Conservation (phyloP, 2,113 vertebrate species). For the Crotalus helleri region DNA sequence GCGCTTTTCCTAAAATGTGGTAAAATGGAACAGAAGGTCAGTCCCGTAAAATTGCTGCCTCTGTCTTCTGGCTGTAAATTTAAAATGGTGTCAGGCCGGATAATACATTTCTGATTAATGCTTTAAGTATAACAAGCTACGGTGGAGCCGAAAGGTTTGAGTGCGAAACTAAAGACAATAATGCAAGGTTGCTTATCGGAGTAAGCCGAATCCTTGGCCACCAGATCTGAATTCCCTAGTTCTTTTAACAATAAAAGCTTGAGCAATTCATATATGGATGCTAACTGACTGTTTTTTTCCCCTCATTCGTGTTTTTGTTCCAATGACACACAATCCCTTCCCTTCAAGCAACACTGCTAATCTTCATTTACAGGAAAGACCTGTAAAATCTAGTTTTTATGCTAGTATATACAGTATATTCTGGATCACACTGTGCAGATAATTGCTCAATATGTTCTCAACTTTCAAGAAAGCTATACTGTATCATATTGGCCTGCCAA, state of each 20-base stretch:
- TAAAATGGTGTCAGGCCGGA: conserved; percentile 25
- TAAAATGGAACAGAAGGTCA: neutral
- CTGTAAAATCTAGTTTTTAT: neutral
- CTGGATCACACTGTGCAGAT: neutral
- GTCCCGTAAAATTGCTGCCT: conserved; percentile 1
- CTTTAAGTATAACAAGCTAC: conserved; percentile 7
- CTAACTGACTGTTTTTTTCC: neutral
- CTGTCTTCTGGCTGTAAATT: conserved; percentile 20
- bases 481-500: neutral
- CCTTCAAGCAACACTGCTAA: neutral
- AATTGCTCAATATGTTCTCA: neutral
- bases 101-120: conserved; percentile 22
- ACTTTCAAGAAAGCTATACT: neutral
- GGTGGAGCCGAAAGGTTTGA: neutral
- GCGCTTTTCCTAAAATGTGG: conserved; percentile 21
- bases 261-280: neutral
- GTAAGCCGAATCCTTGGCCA: neutral
- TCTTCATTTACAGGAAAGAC: neutral
- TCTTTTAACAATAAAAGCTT: neutral
- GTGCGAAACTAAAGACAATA: conserved; percentile 2
- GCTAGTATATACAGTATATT: neutral
- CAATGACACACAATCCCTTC: no score
- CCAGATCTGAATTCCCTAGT: conserved; percentile 18
- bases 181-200: neutral
- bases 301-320: no score